Evolutionary conservation across 2,797 vertebrate genomes (phyloP), one percentile per base, ranked within the genome.

Genomic region (Limosa lapponica): DNA sequence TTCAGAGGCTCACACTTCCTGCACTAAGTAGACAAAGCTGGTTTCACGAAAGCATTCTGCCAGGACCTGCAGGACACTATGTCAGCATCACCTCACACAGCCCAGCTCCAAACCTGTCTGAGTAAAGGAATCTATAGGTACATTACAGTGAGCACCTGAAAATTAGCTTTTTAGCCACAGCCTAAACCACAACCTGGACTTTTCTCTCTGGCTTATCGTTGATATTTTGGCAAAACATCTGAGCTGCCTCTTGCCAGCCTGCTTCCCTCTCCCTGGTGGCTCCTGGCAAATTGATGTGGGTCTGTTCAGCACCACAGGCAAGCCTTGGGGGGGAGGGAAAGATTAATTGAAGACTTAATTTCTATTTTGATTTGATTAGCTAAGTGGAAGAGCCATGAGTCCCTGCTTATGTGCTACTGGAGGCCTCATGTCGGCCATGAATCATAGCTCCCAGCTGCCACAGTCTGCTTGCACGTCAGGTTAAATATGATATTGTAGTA

Each of bases 321-420:
- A 85, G 48, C 73, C 95, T 36, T 24, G 0, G 36, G 15, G 54
- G 58, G 30, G 43, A 44, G 39, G 51, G 23, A 65, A 84, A 84
- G 88, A 93, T 94, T 84, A 90, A 96, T 58, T 87, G 83, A 37
- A 73, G 78, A 16, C 71, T 90, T 67, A n/a, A 93, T 95, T 90
- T 48, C 81, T 74, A 19, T 82, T 73, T 73, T 23, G 43, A 14
- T 87, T 59, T 66, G 66, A 73, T 85, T 73, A 90, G 86, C 81
- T 59, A 34, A 94, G 90, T 58, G 89, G 71, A 73, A 80, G 87
- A 87, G 83, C 74, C 86, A 44, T 1, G 5, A 55, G 71, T 48
- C 66, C 67, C 82, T 77, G 71, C 71, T 74, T 74, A 9, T 41
- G 66, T 58, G 94, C 69, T 70, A n/a, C 43, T 22, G 64, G 83